Conservation (phyloP, 2,888 invertebrate genomes). For the Cabera pusaria region DNA sequence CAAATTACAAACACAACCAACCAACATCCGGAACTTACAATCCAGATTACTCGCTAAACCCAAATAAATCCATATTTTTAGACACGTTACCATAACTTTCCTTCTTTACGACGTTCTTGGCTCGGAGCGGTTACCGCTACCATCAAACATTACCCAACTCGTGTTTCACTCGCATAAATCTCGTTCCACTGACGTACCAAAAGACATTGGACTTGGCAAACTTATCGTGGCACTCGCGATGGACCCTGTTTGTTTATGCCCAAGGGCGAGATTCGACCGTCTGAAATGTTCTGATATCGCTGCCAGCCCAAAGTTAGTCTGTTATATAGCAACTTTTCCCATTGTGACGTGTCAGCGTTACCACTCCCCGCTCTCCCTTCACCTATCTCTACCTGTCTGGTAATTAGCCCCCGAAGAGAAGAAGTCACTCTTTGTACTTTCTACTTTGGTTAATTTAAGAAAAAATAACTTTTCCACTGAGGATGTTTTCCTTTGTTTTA, state of each 20-base stretch:
- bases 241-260: conserved; percentile 34
- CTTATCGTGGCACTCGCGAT: conserved; percentile 21
- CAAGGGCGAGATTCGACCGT: conserved; percentile 41
- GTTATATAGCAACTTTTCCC: conserved; percentile 69
- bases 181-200: conserved; percentile 46
- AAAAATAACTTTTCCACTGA: conserved; percentile 38
- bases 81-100: conserved; percentile 22
- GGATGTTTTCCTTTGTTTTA: conserved; percentile 19
- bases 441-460: conserved; percentile 42
- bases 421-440: conserved; percentile 41
- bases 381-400: conserved; percentile 24
- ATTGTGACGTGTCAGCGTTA: conserved; percentile 58
- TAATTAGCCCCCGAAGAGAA: conserved; percentile 52
- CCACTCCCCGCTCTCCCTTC: conserved; percentile 9
- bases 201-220: conserved; percentile 42
- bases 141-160: conserved; percentile 47
- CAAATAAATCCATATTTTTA: conserved; percentile 34
- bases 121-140: conserved; percentile 38
- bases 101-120: conserved; percentile 37
- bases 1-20: conserved; percentile 14
- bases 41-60: conserved; percentile 12
- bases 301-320: conserved; percentile 48
- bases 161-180: conserved; percentile 57
- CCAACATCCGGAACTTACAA: conserved; percentile 14
- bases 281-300: conserved; percentile 30